phyloP scores from a whole-genome alignment of 2,797 vertebrate species.

The Chaetophractus vellerosus region DNA sequence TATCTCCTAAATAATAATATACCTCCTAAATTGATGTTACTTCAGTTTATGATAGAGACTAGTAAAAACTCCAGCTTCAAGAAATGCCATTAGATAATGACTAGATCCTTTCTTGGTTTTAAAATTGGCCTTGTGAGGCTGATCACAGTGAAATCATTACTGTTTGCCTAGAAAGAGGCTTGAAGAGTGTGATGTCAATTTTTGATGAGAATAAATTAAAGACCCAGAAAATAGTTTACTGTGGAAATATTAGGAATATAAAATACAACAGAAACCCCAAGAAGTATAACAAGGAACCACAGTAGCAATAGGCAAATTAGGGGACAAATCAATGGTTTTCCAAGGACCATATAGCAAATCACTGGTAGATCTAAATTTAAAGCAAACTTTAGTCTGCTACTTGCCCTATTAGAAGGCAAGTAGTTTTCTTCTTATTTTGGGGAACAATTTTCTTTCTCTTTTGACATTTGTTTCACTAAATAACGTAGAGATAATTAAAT shows the following conservation, averaged over 20 bases:
- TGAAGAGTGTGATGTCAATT: conserved; percentile 21
- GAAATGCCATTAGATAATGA: conserved; percentile 67
- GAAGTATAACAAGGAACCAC: not conserved
- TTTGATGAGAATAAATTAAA: conserved; percentile 30
- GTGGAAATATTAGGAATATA: not conserved
- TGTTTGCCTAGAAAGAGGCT: conserved; percentile 22
- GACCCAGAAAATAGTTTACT: conserved; percentile 4
- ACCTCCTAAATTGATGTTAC: conserved; percentile 70
- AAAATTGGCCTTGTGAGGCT: not conserved
- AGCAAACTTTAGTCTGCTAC: not conserved
- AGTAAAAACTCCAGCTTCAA: conserved; percentile 62
- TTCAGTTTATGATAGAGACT: conserved; percentile 67
- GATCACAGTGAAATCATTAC: conserved; percentile 29
- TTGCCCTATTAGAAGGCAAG: not conserved
- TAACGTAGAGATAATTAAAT: conserved; percentile 14
- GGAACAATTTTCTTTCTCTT: not conserved
- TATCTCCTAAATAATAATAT: conserved; percentile 74
- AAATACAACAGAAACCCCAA: not conserved
- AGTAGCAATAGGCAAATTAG: not conserved
- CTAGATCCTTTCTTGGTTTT: not conserved
- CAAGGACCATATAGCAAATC: not conserved
- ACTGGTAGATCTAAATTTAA: not conserved
- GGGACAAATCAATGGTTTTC: not conserved
- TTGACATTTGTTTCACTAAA: conserved; percentile 18
- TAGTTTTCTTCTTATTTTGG: conserved; percentile 16